A percentile compares a stretch with the other conserved stretches of the same genome.
phyloP scores from a whole-genome alignment of 2,113 vertebrate species.

The Gobius niger region DNA sequence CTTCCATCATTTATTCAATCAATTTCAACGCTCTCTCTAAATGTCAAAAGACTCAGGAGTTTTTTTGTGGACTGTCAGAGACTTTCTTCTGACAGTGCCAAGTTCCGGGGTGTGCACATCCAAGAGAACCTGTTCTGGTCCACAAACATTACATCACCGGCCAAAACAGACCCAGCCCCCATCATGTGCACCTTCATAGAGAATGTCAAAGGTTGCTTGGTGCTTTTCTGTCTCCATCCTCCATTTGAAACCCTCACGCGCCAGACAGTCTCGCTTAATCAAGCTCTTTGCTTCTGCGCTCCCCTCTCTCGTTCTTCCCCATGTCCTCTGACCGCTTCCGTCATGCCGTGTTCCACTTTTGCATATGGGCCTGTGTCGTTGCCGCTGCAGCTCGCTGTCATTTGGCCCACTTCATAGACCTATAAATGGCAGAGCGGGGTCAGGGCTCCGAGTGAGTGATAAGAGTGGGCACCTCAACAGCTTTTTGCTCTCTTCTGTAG shows the following conservation, averaged over 20 bases:
- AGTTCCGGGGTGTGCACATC: too few species aligned
- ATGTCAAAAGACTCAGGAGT: too few species aligned
- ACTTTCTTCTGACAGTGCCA: too few species aligned
- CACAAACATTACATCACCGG: too few species aligned
- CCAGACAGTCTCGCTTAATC: background rate
- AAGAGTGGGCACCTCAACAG: slow-evolving; percentile 30
- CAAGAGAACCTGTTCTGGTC: too few species aligned
- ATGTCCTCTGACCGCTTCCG: background rate
- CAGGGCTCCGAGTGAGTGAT: slow-evolving; percentile 31
- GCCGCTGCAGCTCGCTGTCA: slow-evolving; percentile 29
- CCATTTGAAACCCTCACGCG: slow-evolving; percentile 15
- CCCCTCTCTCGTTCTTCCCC: slow-evolving; percentile 2
- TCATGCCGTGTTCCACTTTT: slow-evolving; percentile 27
- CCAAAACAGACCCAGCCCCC: too few species aligned
- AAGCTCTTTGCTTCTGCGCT: background rate
- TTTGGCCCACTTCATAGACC: slow-evolving; percentile 53
- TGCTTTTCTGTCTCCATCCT: slow-evolving; percentile 30
- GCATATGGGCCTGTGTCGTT: slow-evolving; percentile 44
- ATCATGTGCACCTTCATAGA: too few species aligned
- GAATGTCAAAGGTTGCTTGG: slow-evolving; percentile 14
- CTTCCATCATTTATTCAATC: background rate
- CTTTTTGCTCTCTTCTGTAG: slow-evolving; percentile 31
- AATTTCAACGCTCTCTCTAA: background rate
- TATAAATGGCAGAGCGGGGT: slow-evolving; percentile 54
- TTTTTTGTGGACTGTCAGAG: too few species aligned